Conservation (phyloP, 2,113 vertebrate species). For the Acrocephalus kingi region DNA sequence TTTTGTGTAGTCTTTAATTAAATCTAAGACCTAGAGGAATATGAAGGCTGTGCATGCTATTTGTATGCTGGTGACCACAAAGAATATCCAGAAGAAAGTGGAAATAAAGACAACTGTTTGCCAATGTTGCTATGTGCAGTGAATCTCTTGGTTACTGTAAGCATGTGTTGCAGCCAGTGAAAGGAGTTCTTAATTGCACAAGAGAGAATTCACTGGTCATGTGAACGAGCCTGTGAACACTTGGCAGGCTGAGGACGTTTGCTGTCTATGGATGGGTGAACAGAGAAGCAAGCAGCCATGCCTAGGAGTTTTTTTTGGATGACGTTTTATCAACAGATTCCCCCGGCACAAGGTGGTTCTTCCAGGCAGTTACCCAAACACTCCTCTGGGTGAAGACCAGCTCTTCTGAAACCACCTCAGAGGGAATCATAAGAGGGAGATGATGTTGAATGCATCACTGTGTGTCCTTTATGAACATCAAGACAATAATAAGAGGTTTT, state of each 20-base stretch:
- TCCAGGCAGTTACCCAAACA: not conserved
- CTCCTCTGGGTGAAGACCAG: not conserved
- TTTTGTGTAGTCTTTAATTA: not conserved
- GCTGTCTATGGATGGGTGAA: not conserved
- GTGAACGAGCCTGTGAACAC: rapidly evolving
- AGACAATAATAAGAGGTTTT: not conserved
- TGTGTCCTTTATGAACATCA: not conserved
- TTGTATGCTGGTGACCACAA: not conserved
- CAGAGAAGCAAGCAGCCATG: not conserved
- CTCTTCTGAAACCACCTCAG: not conserved
- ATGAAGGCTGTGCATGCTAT: not conserved
- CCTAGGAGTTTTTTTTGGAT: not conserved
- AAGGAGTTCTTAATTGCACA: not conserved
- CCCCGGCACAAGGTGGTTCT: not conserved
- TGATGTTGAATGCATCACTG: not conserved
- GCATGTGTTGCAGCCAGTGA: not conserved
- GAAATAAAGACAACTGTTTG: not conserved
- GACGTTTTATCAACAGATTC: not conserved
- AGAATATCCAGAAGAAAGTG: not conserved
- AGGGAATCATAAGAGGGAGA: not conserved
- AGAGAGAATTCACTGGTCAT: not conserved
- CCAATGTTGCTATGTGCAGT: not conserved
- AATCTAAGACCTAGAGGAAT: not conserved
- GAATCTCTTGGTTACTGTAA: not conserved
- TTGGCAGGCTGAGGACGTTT: not conserved